Conservation (phyloP, 2,113 vertebrate species). For the Amblyornis subalaris region DNA sequence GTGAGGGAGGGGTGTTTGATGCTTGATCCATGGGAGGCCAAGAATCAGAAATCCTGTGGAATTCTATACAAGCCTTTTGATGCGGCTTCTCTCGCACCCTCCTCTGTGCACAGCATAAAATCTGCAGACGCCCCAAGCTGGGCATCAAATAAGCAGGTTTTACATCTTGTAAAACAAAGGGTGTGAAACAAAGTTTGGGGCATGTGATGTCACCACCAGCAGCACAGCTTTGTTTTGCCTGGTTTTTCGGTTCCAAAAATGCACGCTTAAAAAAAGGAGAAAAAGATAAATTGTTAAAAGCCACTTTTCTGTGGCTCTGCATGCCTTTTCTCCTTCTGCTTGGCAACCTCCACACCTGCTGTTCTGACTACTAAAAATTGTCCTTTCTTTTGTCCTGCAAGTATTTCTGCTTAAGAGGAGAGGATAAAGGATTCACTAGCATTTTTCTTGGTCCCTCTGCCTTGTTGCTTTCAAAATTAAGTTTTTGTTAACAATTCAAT, state of each 20-base stretch:
- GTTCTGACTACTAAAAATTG: conserved; percentile 38
- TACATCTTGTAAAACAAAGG: background rate
- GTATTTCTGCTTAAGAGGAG: background rate
- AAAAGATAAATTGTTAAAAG: background rate
- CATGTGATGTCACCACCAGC: background rate
- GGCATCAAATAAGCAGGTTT: background rate
- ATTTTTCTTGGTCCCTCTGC: background rate
- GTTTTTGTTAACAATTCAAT: background rate
- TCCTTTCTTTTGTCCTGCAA: background rate
- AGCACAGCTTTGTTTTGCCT: background rate
- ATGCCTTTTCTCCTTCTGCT: background rate
- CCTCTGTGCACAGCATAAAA: background rate
- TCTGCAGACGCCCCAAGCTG: background rate
- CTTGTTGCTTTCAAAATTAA: background rate
- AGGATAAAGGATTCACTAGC: background rate
- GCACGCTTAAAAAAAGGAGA: background rate
- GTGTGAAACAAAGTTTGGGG: background rate
- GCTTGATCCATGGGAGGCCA: background rate
- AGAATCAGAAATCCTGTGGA: background rate
- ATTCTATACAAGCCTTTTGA: background rate
- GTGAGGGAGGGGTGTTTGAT: background rate
- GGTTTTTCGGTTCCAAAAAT: background rate
- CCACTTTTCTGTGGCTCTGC: conserved; percentile 2
- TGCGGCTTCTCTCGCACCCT: background rate
- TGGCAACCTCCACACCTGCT: conserved; percentile 42